These are phyloP conservation scores for Phenganax marumi DNA, from an alignment of 92 coral and sea anemone species.

Conservation along the genomic window DNA sequence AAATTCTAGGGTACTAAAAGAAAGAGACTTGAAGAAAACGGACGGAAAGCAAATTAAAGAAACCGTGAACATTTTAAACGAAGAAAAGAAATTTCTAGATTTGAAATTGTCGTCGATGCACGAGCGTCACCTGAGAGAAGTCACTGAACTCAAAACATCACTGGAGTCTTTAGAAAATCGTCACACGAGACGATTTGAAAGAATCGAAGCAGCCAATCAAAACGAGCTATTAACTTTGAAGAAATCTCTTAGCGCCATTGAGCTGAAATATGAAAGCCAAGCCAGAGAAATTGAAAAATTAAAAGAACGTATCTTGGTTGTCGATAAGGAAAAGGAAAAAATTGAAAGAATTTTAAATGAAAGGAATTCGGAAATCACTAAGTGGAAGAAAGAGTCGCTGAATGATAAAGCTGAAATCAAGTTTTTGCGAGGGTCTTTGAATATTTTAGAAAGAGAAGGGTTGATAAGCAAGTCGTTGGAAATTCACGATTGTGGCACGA, in stretches of 20 bases:
- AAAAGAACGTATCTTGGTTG: background rate
- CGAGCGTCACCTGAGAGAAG: slow-evolving; percentile 6
- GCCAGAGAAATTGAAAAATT: slow-evolving; percentile 17
- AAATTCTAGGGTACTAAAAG: background rate
- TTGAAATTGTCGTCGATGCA: slow-evolving; percentile 4
- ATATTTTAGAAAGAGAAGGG: slow-evolving; percentile 41
- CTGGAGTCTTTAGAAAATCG: slow-evolving; percentile 16
- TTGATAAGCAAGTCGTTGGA: background rate
- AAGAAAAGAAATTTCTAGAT: slow-evolving; percentile 29
- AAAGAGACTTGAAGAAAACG: slow-evolving; percentile 8
- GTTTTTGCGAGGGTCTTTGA: slow-evolving; percentile 35
- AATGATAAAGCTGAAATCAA: slow-evolving; percentile 26
- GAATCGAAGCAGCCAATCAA: slow-evolving; percentile 8
- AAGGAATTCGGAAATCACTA: slow-evolving; percentile 22
- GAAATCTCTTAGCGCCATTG: slow-evolving; percentile 10
- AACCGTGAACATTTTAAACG: slow-evolving; percentile 1
- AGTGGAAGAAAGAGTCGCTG: slow-evolving; percentile 36
- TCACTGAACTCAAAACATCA: slow-evolving; percentile 11
- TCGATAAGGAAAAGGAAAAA: slow-evolving; percentile 9
- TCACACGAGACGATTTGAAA: slow-evolving; percentile 25
- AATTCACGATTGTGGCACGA: background rate
- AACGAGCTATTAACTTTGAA: slow-evolving; percentile 17
- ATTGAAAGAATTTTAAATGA: slow-evolving; percentile 11
- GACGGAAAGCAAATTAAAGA: slow-evolving; percentile 26
- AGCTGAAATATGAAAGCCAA: slow-evolving; percentile 12